Percentiles rank a stretch among this genome's conserved stretches.
These are phyloP conservation scores for Baryphthengus martii DNA, from an alignment of 2,113 vertebrate species.

Conservation along the genomic window DNA sequence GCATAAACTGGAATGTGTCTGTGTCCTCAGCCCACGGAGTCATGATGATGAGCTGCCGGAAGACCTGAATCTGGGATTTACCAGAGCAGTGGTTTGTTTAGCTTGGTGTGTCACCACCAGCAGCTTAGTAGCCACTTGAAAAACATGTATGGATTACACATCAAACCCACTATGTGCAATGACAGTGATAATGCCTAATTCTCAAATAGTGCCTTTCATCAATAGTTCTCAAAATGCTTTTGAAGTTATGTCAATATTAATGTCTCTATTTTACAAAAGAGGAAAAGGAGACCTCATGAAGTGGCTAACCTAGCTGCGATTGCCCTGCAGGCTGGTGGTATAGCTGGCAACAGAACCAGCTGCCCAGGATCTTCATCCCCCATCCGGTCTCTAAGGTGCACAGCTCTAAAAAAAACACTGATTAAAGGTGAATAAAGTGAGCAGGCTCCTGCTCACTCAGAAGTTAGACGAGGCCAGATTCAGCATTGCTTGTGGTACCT, in stretches of 20 bases:
- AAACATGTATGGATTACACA: neutral
- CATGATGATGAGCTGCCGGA: neutral
- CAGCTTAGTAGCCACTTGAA: neutral
- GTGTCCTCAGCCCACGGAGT: neutral
- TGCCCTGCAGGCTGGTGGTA: neutral
- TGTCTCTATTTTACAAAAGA: neutral
- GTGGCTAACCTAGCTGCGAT: neutral
- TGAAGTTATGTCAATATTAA: neutral
- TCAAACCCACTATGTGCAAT: neutral
- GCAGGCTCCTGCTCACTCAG: neutral
- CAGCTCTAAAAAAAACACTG: neutral
- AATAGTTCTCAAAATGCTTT: neutral
- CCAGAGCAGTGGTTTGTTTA: neutral
- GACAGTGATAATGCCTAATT: neutral
- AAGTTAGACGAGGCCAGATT: neutral
- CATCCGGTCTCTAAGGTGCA: neutral
- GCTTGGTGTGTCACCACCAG: neutral
- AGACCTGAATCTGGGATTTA: neutral
- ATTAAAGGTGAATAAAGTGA: neutral
- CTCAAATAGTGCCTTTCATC: neutral
- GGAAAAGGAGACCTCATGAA: neutral
- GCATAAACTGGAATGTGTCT: neutral
- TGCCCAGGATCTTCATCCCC: neutral
- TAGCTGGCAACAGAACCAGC: neutral
- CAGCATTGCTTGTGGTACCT: fast-evolving